phyloP scores from a whole-genome alignment of 2,113 vertebrate genomes.

The Deroptyus accipitrinus region DNA sequence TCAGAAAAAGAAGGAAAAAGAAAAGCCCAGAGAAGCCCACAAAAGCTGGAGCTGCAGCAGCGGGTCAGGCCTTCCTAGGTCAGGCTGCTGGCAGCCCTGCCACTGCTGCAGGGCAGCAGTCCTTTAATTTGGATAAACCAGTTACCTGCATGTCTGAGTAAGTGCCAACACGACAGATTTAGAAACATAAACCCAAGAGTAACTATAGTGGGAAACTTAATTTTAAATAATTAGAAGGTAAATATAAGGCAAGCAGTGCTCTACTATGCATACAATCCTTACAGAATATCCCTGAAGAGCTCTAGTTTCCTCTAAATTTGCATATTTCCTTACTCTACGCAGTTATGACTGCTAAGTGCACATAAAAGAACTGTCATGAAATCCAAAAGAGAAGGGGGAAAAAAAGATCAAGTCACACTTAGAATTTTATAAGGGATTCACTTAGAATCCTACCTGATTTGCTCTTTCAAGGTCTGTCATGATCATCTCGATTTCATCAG shows the following conservation, averaged over 20 bases:
- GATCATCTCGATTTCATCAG: conserved; percentile 98
- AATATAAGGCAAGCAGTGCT: background rate
- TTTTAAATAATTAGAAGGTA: conserved; percentile 7
- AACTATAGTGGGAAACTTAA: background rate
- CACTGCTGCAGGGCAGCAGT: background rate
- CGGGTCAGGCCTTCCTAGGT: background rate
- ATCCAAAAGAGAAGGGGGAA: background rate
- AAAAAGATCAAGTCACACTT: background rate
- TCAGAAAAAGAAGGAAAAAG: background rate
- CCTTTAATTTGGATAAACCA: background rate
- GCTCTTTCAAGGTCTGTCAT: conserved; percentile 99
- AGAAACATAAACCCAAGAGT: background rate
- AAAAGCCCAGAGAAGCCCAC: background rate
- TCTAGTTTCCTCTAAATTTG: background rate
- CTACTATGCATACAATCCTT: background rate
- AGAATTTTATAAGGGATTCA: background rate
- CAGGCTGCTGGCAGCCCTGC: background rate
- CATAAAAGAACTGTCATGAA: background rate
- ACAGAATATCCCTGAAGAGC: background rate
- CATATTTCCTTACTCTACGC: background rate
- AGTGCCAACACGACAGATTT: background rate
- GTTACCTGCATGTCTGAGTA: background rate
- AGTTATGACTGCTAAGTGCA: background rate
- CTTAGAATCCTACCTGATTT: conserved; percentile 87
- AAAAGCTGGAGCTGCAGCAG: background rate